A percentile compares a stretch with the other conserved stretches of the same genome.
Evolutionary conservation across 2,888 invertebrate species (phyloP).

Genomic region (Ophion costatus): DNA sequence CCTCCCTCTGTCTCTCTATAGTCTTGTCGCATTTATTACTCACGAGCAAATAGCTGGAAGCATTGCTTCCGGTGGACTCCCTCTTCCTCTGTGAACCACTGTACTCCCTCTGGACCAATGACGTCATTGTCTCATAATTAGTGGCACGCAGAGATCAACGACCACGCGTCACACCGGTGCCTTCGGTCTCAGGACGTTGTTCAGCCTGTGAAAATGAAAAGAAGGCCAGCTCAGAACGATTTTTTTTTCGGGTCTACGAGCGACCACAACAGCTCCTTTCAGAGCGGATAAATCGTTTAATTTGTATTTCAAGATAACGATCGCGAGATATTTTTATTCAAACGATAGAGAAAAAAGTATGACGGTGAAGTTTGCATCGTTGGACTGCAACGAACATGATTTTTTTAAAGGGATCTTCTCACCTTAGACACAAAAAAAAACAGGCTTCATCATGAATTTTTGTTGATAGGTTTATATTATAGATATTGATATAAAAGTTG

Average conservation of each 20-base stretch:
- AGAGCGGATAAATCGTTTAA: neutral
- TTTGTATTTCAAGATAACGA: neutral
- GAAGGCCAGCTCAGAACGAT: neutral
- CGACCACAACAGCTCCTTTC: too few species aligned
- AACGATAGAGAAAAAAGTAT: too few species aligned
- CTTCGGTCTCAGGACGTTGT: neutral
- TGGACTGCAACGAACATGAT: too few species aligned
- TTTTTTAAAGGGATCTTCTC: too few species aligned
- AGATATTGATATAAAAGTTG: too few species aligned
- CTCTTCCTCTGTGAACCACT: slow-evolving; percentile 77
- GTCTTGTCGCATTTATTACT: slow-evolving; percentile 66
- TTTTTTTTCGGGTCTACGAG: too few species aligned
- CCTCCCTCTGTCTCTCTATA: slow-evolving; percentile 12
- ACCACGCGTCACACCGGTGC: neutral
- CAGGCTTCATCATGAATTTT: too few species aligned
- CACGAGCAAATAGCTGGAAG: slow-evolving; percentile 80
- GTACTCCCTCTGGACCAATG: slow-evolving; percentile 77
- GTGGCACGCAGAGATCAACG: slow-evolving; percentile 61
- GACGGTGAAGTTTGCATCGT: too few species aligned
- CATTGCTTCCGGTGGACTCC: slow-evolving; percentile 80
- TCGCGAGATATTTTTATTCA: too few species aligned
- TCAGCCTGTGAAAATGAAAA: neutral
- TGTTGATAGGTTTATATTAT: too few species aligned
- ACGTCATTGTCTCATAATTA: slow-evolving; percentile 79
- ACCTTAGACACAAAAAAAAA: too few species aligned